Evolutionary conservation across 2,797 vertebrate genomes (phyloP).

Genomic region (Anomalospiza imberbis): DNA sequence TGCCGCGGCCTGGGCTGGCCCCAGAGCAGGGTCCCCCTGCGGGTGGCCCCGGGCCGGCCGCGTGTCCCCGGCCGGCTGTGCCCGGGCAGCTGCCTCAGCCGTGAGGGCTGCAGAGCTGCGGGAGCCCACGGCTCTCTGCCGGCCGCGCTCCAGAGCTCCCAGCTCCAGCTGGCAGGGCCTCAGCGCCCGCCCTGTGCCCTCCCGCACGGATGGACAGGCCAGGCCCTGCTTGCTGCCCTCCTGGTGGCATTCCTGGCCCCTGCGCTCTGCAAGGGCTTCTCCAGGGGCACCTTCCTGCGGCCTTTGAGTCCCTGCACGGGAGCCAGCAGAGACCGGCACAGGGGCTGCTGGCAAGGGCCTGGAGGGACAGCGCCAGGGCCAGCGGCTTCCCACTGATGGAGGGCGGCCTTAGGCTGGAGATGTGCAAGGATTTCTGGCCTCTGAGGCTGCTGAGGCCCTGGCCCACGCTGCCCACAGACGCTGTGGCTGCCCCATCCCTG

Average conservation of each 20-base stretch:
- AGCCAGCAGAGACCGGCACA: background rate
- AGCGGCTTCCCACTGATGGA: background rate
- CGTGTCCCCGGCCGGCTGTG: too few species aligned
- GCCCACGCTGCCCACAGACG: background rate
- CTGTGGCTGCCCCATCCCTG: background rate
- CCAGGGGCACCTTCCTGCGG: background rate
- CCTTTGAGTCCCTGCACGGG: background rate
- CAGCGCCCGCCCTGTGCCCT: background rate
- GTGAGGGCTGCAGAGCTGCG: background rate
- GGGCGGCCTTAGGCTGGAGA: background rate
- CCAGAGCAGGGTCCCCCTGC: too few species aligned
- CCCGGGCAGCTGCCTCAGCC: background rate
- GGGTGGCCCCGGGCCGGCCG: too few species aligned
- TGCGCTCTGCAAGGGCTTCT: background rate
- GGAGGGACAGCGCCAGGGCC: background rate
- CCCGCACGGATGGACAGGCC: rapidly evolving
- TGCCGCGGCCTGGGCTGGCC: too few species aligned
- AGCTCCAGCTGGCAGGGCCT: background rate
- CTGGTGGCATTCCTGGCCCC: background rate
- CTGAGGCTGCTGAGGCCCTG: background rate
- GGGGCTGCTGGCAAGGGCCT: background rate
- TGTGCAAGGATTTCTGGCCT: background rate
- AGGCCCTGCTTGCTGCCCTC: background rate
- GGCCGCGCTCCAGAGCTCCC: background rate
- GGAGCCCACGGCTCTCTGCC: background rate